A percentile compares a stretch with the other conserved stretches of the same genome.
These are phyloP conservation scores for Elymnias hypermnestra DNA, from an alignment of 1,140 invertebrate genomes.

Conservation along the genomic window DNA sequence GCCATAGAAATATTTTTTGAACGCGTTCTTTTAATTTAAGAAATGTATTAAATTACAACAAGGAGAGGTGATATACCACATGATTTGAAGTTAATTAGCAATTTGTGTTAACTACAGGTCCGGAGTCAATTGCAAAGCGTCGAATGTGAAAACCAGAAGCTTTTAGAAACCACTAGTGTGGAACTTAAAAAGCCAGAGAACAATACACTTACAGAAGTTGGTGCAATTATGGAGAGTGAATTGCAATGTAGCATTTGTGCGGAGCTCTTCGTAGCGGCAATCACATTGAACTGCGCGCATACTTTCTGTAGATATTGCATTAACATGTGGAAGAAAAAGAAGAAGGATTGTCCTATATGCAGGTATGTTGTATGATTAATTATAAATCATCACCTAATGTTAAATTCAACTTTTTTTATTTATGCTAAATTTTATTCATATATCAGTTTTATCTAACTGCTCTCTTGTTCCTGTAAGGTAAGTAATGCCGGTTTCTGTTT, in stretches of 20 bases:
- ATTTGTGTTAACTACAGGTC: slow-evolving; percentile 22
- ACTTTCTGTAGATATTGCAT: slow-evolving; percentile 88
- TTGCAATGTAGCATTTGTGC: slow-evolving; percentile 87
- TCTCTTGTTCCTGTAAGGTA: too few relatives aligned
- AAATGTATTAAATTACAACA: too few relatives aligned
- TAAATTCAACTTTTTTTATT: too few relatives aligned
- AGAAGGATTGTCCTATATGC: slow-evolving; percentile 85
- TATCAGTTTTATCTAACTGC: too few relatives aligned
- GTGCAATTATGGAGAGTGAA: slow-evolving; percentile 84
- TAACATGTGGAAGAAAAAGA: slow-evolving; percentile 82
- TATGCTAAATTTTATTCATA: too few relatives aligned
- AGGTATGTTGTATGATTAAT: slow-evolving; percentile 39
- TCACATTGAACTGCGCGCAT: slow-evolving; percentile 85
- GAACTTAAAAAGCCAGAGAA: background rate
- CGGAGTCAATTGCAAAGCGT: slow-evolving; percentile 53
- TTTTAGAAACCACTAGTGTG: slow-evolving; percentile 38
- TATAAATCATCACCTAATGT: too few relatives aligned
- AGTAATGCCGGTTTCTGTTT: too few relatives aligned
- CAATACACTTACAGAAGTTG: slow-evolving; percentile 65
- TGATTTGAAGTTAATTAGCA: too few relatives aligned
- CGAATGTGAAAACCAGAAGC: slow-evolving; percentile 61
- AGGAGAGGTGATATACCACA: too few relatives aligned
- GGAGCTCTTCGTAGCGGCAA: slow-evolving; percentile 84
- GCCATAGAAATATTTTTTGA: too few relatives aligned
- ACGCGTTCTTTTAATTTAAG: too few relatives aligned